These are phyloP conservation scores for Shargacucullia verbasci DNA, from an alignment of 2,888 invertebrate genomes.

Conservation along the genomic window DNA sequence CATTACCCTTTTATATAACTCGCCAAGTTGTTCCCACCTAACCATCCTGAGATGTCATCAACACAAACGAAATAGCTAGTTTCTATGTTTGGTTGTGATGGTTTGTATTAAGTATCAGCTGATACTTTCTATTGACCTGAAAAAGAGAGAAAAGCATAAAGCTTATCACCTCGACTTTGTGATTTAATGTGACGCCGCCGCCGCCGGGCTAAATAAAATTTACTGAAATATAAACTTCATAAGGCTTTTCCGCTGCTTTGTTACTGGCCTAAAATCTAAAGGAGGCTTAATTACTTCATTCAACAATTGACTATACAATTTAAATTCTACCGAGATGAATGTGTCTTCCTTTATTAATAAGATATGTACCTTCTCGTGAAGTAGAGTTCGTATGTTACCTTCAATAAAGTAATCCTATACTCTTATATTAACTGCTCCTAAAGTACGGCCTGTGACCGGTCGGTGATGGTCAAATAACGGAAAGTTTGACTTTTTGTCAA, in stretches of 20 bases:
- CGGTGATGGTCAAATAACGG: no score
- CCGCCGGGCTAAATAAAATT: background rate
- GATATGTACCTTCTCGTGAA: no score
- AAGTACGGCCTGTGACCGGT: no score
- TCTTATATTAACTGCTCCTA: no score
- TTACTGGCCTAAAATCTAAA: slow-evolving; percentile 5
- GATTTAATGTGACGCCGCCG: background rate
- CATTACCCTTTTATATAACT: slow-evolving; percentile 26
- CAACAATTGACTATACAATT: background rate
- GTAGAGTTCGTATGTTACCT: no score
- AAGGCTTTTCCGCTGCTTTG: background rate
- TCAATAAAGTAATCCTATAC: no score
- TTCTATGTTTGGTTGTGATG: no score
- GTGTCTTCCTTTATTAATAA: no score
- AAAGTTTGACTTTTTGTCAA: no score
- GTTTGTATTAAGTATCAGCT: no score
- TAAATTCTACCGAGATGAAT: no score
- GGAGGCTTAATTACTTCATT: slow-evolving; percentile 6
- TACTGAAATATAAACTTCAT: slow-evolving; percentile 8
- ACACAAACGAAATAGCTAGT: slow-evolving; percentile 1
- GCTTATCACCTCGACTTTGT: slow-evolving; percentile 1
- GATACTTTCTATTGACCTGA: background rate
- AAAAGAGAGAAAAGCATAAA: slow-evolving; percentile 4
- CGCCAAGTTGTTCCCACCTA: slow-evolving; percentile 4
- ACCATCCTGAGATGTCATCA: slow-evolving; percentile 16